A percentile compares a stretch with the other conserved stretches of the same genome.
Conservation (phyloP, 1,140 invertebrate species). For the Drosophila micromelanica region DNA sequence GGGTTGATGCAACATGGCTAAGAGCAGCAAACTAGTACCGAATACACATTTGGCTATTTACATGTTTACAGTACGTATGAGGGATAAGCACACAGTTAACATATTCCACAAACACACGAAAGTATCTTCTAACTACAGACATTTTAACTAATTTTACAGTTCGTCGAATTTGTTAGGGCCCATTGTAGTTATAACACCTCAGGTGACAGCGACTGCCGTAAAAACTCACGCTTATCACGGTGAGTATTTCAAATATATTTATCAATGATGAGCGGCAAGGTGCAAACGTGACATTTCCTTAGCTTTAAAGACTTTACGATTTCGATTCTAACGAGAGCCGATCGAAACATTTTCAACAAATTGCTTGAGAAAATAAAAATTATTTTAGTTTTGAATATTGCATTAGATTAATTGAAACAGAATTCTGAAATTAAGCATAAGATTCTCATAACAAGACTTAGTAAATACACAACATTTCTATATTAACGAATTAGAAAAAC, state of each 20-base stretch:
- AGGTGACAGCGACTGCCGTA: constrained; percentile 14
- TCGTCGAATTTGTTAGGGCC: too few relatives aligned
- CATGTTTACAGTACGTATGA: constrained; percentile 3
- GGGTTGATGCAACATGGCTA: constrained; percentile 11
- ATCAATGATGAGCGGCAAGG: constrained; percentile 28
- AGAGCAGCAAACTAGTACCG: constrained; percentile 25
- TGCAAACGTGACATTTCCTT: constrained; percentile 8
- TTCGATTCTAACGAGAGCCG: constrained; percentile 20
- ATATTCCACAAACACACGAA: background rate
- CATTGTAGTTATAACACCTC: background rate
- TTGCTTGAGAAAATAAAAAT: too few relatives aligned
- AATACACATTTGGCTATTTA: constrained; percentile 50
- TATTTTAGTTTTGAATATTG: background rate
- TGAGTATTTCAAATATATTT: constrained; percentile 29
- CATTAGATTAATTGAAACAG: too few relatives aligned
- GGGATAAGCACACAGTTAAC: constrained; percentile 11
- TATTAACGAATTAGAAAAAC: too few relatives aligned
- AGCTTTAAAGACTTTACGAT: background rate
- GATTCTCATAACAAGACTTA: too few relatives aligned
- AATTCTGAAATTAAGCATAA: too few relatives aligned
- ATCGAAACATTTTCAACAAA: background rate
- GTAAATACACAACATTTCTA: too few relatives aligned
- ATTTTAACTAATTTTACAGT: too few relatives aligned
- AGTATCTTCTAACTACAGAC: too few relatives aligned
- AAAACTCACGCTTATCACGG: constrained; percentile 25